These are phyloP conservation scores for Scolopax bukidnonensis DNA, from an alignment of 2,797 vertebrate genomes.

Conservation along the genomic window DNA sequence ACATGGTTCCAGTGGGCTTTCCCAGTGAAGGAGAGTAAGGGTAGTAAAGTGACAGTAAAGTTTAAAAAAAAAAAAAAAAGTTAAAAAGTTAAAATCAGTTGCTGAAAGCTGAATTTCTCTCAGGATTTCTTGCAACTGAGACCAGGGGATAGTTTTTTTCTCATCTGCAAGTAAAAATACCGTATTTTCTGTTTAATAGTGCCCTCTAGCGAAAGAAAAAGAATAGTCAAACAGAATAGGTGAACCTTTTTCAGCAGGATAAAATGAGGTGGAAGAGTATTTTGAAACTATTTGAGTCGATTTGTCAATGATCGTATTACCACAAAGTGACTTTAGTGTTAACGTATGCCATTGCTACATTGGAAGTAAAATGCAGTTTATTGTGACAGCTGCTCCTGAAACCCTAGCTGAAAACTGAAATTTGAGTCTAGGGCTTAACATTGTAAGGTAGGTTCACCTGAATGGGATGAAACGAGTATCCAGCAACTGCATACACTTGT, in stretches of 20 bases:
- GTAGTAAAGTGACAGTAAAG: constrained; percentile 22
- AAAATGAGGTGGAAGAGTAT: not conserved
- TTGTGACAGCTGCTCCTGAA: not conserved
- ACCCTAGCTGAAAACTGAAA: not conserved
- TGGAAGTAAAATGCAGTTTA: not conserved
- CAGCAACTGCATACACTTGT: not conserved
- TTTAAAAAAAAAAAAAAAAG: constrained; percentile 12
- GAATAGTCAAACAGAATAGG: not conserved
- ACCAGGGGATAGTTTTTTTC: not conserved
- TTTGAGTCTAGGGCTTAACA: not conserved
- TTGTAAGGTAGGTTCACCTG: not conserved
- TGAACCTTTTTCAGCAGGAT: not conserved
- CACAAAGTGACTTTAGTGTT: not conserved
- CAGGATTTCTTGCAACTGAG: constrained; percentile 15
- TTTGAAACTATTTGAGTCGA: not conserved
- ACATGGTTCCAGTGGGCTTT: constrained; percentile 36
- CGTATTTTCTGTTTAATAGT: constrained; percentile 70
- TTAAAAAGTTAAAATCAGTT: constrained; percentile 49
- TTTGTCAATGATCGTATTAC: not conserved
- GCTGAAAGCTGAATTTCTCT: constrained; percentile 66
- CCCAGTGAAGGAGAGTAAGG: constrained; percentile 2
- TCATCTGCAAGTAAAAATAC: not conserved
- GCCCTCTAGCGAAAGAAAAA: constrained; percentile 71
- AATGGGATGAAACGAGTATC: not conserved
- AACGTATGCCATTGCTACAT: not conserved